Evolutionary conservation across 2,888 invertebrate genomes (phyloP).

Genomic region (Morpho deidamia): DNA sequence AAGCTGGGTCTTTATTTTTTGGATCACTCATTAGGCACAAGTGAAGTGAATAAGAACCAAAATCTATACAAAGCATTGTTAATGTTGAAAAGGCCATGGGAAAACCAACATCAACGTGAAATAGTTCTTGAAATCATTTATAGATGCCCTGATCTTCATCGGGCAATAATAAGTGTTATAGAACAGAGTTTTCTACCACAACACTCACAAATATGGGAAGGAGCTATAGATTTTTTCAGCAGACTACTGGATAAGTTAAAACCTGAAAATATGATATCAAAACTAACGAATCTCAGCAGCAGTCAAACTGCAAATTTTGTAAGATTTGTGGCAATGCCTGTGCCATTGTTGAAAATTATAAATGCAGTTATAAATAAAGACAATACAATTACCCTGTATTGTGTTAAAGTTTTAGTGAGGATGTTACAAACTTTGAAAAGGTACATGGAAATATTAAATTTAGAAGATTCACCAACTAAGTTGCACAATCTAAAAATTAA

Average conservation of each 20-base stretch:
- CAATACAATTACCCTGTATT: constrained; percentile 59
- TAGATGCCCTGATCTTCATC: constrained; percentile 85
- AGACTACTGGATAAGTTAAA: constrained; percentile 63
- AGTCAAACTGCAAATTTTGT: constrained; percentile 75
- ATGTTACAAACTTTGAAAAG: constrained; percentile 72
- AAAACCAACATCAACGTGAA: constrained; percentile 80
- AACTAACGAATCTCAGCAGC: constrained; percentile 59
- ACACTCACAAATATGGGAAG: constrained; percentile 74
- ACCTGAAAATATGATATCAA: constrained; percentile 68
- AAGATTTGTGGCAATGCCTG: constrained; percentile 68
- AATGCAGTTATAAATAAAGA: constrained; percentile 52
- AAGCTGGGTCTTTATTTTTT: constrained; percentile 87
- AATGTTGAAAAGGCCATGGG: constrained; percentile 83
- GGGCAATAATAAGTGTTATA: constrained; percentile 78
- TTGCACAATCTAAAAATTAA: constrained; percentile 53
- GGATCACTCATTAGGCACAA: constrained; percentile 81
- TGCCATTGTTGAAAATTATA: constrained; percentile 65
- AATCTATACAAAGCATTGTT: constrained; percentile 81
- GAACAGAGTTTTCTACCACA: constrained; percentile 81
- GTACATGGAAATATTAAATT: constrained; percentile 72
- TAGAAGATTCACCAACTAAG: constrained; percentile 39
- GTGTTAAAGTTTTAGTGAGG: constrained; percentile 72
- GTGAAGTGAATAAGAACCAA: constrained; percentile 78
- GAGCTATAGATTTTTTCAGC: constrained; percentile 62
- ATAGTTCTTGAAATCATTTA: constrained; percentile 80